Evolutionary conservation across 2,888 invertebrate genomes (phyloP).

Genomic region (Drosophila meridionalis): DNA sequence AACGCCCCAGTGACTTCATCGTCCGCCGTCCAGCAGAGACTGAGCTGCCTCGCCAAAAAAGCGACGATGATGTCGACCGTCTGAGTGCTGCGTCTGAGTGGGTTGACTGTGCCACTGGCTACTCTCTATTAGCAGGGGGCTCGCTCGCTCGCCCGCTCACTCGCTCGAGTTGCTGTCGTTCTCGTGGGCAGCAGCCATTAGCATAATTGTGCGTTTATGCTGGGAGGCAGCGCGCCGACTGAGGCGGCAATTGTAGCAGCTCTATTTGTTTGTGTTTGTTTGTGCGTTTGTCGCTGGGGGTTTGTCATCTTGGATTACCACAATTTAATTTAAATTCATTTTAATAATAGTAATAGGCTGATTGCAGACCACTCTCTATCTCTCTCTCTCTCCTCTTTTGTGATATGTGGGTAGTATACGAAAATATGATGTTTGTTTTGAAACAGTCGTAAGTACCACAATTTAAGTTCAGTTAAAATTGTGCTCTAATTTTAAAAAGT

Average conservation of each 20-base stretch:
- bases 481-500: background rate
- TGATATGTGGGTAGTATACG: background rate
- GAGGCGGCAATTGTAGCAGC: slow-evolving; percentile 31
- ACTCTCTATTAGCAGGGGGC: slow-evolving; percentile 11
- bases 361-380: background rate
- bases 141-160: slow-evolving; percentile 52
- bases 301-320: slow-evolving; percentile 37
- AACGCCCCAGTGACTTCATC: slow-evolving; percentile 76
- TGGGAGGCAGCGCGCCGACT: slow-evolving; percentile 20
- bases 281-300: background rate
- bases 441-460: too few relatives aligned
- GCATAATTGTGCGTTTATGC: slow-evolving; percentile 63
- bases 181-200: slow-evolving; percentile 58
- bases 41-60: slow-evolving; percentile 25
- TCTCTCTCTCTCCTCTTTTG: too few relatives aligned
- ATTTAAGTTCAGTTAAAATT: background rate
- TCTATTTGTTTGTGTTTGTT: background rate
- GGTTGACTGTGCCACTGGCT: slow-evolving; percentile 24
- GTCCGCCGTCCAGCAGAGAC: slow-evolving; percentile 45
- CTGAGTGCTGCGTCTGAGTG: slow-evolving; percentile 44
- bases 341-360: slow-evolving; percentile 5
- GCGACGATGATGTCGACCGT: slow-evolving; percentile 34
- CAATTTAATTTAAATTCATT: slow-evolving; percentile 30
- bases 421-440: background rate
- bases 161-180: slow-evolving; percentile 47